Conservation (phyloP, 2,113 vertebrate genomes). For the Atractosteus spatula region DNA sequence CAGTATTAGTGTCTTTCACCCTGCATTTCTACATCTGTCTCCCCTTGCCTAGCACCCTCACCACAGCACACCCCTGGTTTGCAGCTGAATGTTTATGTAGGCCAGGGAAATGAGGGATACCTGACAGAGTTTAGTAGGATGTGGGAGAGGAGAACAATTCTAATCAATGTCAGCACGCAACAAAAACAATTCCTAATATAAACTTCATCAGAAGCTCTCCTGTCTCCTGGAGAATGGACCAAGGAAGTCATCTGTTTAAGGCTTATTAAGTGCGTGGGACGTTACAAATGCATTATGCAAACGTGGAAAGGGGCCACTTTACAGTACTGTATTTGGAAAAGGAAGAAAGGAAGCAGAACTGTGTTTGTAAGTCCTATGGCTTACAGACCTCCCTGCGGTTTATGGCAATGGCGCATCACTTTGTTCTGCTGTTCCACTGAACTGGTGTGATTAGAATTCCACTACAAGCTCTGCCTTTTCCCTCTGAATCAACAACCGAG, state of each 20-base stretch:
- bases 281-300: conserved; percentile 28
- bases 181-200: background rate
- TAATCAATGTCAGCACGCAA: background rate
- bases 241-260: conserved; percentile 33
- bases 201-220: conserved; percentile 17
- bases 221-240: background rate
- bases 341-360: conserved; percentile 45
- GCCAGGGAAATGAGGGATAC: background rate
- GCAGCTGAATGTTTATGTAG: background rate
- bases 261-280: conserved; percentile 47
- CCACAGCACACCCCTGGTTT: background rate
- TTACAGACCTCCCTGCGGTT: conserved; percentile 46
- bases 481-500: background rate
- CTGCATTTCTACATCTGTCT: background rate
- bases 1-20: background rate
- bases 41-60: background rate
- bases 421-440: conserved; percentile 46
- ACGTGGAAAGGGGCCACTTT: conserved; percentile 23
- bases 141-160: background rate
- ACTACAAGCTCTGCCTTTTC: background rate
- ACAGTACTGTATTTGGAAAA: conserved; percentile 37
- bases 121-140: background rate
- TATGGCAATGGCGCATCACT: conserved; percentile 54
- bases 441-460: conserved; percentile 29
- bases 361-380: conserved; percentile 36